Percentiles rank a stretch among this genome's conserved stretches.
phyloP scores from a whole-genome alignment of 2,113 vertebrate species.

The Muscicapa adusta region DNA sequence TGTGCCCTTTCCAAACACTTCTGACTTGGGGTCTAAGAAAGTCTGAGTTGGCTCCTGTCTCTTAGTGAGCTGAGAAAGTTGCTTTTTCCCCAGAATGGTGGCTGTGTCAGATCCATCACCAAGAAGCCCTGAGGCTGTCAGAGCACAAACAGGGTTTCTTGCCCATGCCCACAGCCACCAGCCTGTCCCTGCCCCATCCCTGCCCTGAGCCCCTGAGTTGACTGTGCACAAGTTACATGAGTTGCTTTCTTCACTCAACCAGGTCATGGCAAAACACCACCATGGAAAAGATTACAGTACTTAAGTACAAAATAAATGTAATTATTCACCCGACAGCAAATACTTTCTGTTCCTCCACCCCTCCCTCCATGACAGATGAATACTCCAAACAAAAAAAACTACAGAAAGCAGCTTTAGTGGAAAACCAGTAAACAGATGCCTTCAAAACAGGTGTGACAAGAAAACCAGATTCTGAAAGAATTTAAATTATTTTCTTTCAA shows the following conservation, averaged over 20 bases:
- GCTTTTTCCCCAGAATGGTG: rapidly evolving
- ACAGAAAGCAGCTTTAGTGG: background rate
- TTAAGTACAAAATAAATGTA: background rate
- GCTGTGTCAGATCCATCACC: background rate
- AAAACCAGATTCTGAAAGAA: background rate
- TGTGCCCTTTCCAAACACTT: background rate
- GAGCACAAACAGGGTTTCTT: background rate
- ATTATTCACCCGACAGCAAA: background rate
- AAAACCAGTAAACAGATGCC: background rate
- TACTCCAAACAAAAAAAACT: background rate
- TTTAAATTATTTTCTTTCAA: background rate
- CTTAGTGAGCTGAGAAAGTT: background rate
- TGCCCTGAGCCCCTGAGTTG: rapidly evolving
- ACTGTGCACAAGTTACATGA: rapidly evolving
- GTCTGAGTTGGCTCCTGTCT: background rate
- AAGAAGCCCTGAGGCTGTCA: background rate
- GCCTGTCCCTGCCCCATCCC: background rate
- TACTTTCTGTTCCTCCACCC: background rate
- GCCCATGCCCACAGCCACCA: background rate
- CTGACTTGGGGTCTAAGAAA: background rate
- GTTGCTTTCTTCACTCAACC: background rate
- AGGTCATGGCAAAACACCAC: background rate
- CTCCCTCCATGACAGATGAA: background rate
- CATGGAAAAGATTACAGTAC: background rate
- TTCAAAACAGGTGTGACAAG: background rate